Percentiles rank a stretch among this genome's conserved stretches.
Evolutionary conservation across 2,888 invertebrate species (phyloP).

Genomic region (Encarsia formosa): DNA sequence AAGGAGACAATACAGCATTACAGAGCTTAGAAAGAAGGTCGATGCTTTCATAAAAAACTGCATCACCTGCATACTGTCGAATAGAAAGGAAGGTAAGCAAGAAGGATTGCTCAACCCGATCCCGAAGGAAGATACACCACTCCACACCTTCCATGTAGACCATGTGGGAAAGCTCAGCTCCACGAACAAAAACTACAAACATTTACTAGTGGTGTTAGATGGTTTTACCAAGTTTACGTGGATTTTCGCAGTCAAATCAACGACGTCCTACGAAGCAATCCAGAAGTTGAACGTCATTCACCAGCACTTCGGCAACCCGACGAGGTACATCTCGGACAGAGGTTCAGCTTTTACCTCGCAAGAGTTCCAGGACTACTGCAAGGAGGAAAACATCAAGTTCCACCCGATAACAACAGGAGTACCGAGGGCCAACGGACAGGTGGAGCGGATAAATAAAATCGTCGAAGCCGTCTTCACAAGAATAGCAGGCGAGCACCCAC

Average conservation of each 20-base stretch:
- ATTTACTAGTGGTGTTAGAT: too few species aligned
- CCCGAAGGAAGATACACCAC: conserved; percentile 34
- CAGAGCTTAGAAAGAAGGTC: too few species aligned
- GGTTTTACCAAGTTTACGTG: too few species aligned
- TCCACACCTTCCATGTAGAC: too few species aligned
- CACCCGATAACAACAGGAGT: conserved; percentile 7
- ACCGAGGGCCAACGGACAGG: conserved; percentile 18
- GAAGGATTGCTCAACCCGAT: too few species aligned
- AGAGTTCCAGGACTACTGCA: conserved; percentile 14
- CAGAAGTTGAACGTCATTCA: conserved; percentile 28
- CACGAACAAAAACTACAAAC: conserved; percentile 28
- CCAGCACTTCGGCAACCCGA: conserved; percentile 31
- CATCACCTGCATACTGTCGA: too few species aligned
- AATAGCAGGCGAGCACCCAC: conserved; percentile 4
- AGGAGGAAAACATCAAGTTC: conserved; percentile 11
- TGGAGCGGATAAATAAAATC: conserved; percentile 21
- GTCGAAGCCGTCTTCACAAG: neutral
- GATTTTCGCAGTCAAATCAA: too few species aligned
- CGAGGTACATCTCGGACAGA: conserved; percentile 14
- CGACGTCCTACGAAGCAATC: conserved; percentile 31
- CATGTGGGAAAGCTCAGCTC: too few species aligned
- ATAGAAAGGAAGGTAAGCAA: too few species aligned
- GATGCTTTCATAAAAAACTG: too few species aligned
- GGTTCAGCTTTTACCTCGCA: conserved; percentile 28
- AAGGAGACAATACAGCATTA: too few species aligned